Evolutionary conservation across 2,797 vertebrate species (phyloP).

Genomic region (Natrix natrix): DNA sequence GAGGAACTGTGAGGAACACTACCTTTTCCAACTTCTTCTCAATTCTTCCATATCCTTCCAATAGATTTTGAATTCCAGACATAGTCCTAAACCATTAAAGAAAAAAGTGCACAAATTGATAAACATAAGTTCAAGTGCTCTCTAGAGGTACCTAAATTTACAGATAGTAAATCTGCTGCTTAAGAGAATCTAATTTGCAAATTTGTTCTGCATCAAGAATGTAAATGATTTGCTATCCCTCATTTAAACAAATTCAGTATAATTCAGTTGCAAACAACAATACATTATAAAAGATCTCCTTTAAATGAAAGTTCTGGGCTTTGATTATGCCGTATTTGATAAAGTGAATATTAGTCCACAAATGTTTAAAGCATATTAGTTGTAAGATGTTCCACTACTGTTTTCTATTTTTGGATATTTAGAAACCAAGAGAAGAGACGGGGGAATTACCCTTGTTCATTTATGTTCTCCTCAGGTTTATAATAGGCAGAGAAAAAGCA

Average conservation of each 20-base stretch:
- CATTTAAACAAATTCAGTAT: not conserved
- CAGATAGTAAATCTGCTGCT: not conserved
- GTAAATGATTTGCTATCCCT: not conserved
- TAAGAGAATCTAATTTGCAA: not conserved
- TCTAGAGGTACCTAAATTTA: not conserved
- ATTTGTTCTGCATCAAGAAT: not conserved
- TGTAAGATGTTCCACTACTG: not conserved
- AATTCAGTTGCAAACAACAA: not conserved
- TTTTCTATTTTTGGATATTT: not conserved
- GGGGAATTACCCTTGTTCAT: conserved; percentile 5
- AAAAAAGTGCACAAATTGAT: not conserved
- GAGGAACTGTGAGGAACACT: too few species aligned
- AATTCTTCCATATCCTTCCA: too few species aligned
- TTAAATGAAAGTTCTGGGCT: not conserved
- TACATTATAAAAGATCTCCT: not conserved
- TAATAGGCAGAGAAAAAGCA: conserved; percentile 96
- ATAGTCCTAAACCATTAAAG: not conserved
- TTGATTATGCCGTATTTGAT: not conserved
- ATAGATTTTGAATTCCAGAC: too few species aligned
- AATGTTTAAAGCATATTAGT: not conserved
- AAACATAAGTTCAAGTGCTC: not conserved
- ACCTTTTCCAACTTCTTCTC: too few species aligned
- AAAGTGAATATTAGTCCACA: not conserved
- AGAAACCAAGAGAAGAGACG: not conserved
- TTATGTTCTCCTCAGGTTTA: conserved; percentile 80